Evolutionary conservation across 1,140 invertebrate genomes (phyloP).

Genomic region (Lepidurus apus): DNA sequence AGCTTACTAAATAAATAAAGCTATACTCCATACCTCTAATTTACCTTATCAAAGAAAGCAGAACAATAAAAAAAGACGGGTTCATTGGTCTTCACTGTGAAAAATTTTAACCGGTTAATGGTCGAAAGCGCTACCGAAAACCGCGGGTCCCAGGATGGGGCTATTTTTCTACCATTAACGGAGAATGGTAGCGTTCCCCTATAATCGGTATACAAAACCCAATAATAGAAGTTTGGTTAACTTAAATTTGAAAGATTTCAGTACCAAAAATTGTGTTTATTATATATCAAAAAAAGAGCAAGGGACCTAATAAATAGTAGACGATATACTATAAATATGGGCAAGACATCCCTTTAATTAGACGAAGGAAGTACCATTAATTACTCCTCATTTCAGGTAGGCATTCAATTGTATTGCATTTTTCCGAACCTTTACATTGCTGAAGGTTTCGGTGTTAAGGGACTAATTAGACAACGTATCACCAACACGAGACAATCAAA

Average conservation of each 20-base stretch:
- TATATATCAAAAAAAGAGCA: neutral
- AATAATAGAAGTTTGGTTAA: neutral
- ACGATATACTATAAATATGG: neutral
- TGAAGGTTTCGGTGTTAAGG: neutral
- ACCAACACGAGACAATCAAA: neutral
- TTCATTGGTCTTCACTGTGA: too few relatives aligned
- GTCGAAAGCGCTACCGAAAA: neutral
- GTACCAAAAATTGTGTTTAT: neutral
- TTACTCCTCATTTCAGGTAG: slow-evolving; percentile 1
- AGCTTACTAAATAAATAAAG: too few relatives aligned
- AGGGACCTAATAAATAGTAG: neutral
- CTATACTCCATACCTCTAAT: too few relatives aligned
- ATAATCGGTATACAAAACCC: neutral
- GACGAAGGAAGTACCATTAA: neutral
- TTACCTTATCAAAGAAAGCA: too few relatives aligned
- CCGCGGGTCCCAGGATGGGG: neutral
- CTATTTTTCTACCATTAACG: neutral
- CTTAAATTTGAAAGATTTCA: neutral
- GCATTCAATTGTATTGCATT: neutral
- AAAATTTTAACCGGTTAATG: neutral
- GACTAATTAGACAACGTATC: neutral
- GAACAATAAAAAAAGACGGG: too few relatives aligned
- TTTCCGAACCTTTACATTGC: slow-evolving; percentile 1
- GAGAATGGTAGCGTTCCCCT: neutral
- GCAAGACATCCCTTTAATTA: neutral